phyloP scores from a whole-genome alignment of 1,140 invertebrate species.

The Mactra quadrangularis region DNA sequence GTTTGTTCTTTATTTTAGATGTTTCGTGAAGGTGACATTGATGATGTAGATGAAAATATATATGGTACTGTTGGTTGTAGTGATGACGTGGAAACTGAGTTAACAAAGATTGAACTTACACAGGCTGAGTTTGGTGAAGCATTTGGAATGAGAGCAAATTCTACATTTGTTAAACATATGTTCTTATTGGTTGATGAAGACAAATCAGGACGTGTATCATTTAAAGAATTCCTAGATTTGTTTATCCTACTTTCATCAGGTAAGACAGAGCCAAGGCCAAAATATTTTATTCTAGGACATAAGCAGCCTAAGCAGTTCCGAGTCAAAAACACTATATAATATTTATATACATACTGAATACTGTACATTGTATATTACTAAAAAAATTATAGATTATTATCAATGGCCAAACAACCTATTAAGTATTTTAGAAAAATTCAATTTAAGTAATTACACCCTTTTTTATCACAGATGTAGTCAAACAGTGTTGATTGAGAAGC shows the following conservation, averaged over 20 bases:
- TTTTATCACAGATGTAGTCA: too few relatives aligned
- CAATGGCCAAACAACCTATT: too few relatives aligned
- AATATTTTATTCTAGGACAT: too few relatives aligned
- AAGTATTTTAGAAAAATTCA: too few relatives aligned
- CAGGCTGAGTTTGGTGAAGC: conserved; percentile 95
- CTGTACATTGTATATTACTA: too few relatives aligned
- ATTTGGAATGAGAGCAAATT: conserved; percentile 97
- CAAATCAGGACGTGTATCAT: conserved; percentile 96
- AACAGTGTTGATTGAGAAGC: too few relatives aligned
- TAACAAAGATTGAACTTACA: conserved; percentile 45
- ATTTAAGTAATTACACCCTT: too few relatives aligned
- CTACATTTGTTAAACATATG: conserved; percentile 99
- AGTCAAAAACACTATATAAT: too few relatives aligned
- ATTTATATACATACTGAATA: too few relatives aligned
- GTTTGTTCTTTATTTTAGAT: conserved; percentile 36
- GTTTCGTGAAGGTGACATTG: conserved; percentile 27
- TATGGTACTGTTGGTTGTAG: conserved; percentile 12
- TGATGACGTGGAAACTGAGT: conserved; percentile 7
- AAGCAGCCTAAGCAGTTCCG: too few relatives aligned
- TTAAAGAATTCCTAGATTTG: conserved; percentile 98
- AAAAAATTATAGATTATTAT: too few relatives aligned
- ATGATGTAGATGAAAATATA: conserved; percentile 47
- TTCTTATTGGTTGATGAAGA: conserved; percentile 99
- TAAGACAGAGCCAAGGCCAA: too few relatives aligned
- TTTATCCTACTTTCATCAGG: conserved; percentile 90